These are phyloP conservation scores for Diabrotica balteata DNA, from an alignment of 2,888 invertebrate genomes.

Conservation along the genomic window DNA sequence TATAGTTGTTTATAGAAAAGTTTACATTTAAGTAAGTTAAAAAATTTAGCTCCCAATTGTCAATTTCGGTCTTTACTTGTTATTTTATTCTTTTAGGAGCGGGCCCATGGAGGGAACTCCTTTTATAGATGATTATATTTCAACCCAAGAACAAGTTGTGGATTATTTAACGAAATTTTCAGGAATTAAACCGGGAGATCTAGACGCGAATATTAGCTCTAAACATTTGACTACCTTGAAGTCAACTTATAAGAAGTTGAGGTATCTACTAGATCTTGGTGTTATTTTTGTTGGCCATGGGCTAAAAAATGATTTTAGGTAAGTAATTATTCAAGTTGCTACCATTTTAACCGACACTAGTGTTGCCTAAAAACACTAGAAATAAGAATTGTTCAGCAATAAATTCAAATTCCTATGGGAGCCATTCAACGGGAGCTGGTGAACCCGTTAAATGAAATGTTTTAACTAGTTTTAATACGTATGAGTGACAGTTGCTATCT, in stretches of 20 bases:
- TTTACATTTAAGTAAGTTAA: too few species aligned
- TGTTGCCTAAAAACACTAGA: too few species aligned
- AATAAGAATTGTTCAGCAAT: too few species aligned
- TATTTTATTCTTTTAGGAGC: conserved; percentile 63
- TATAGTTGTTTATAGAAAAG: too few species aligned
- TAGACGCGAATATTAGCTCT: conserved; percentile 83
- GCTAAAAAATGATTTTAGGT: conserved; percentile 88
- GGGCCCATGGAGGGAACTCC: conserved; percentile 78
- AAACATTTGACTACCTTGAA: conserved; percentile 89
- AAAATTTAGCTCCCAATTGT: too few species aligned
- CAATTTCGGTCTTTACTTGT: too few species aligned
- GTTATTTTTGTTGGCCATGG: conserved; percentile 91
- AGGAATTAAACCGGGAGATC: conserved; percentile 86
- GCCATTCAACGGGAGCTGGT: too few species aligned
- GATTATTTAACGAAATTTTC: conserved; percentile 91
- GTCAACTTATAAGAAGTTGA: conserved; percentile 85
- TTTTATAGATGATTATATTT: conserved; percentile 90
- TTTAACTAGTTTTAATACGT: too few species aligned
- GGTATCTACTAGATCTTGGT: conserved; percentile 82
- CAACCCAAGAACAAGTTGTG: conserved; percentile 85
- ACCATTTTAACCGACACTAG: too few species aligned
- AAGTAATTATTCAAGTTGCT: conserved; percentile 28
- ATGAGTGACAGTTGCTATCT: too few species aligned
- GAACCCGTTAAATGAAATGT: too few species aligned
- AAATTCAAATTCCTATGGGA: too few species aligned